Conservation (phyloP, 2,888 invertebrate species). For the Andrena camellia region DNA sequence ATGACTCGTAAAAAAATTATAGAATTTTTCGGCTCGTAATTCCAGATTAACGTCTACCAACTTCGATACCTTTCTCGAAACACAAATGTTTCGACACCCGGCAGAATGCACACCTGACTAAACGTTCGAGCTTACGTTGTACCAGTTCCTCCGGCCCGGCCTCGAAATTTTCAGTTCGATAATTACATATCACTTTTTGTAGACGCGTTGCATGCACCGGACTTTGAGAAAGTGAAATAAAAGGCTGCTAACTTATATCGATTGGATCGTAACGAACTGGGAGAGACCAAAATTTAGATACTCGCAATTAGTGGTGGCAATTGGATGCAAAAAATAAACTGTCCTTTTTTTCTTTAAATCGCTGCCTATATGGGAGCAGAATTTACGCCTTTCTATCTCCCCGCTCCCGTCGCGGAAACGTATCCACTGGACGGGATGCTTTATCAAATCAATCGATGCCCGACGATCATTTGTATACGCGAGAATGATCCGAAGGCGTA, state of each 20-base stretch:
- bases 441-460: constrained; percentile 13
- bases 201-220: not conserved
- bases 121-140: too few relatives aligned
- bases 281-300: not conserved
- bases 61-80: not conserved
- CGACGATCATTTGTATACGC: not conserved
- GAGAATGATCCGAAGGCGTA: not conserved
- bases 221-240: not conserved
- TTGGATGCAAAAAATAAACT: not conserved
- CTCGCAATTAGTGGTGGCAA: not conserved
- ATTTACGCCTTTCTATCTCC: constrained; percentile 18
- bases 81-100: not conserved
- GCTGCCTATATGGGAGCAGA: not conserved
- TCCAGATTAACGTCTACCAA: not conserved
- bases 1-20: not conserved
- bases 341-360: not conserved
- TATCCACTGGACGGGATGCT: not conserved
- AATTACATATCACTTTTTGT: not conserved
- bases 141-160: not conserved
- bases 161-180: not conserved
- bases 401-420: not conserved
- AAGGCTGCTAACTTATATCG: constrained; percentile 2
- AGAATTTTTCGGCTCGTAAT: not conserved
- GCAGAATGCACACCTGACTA: not conserved
- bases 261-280: not conserved